Base-by-base conservation (phyloP, 2,888 invertebrate species). In the Globia sparganii region DNA sequence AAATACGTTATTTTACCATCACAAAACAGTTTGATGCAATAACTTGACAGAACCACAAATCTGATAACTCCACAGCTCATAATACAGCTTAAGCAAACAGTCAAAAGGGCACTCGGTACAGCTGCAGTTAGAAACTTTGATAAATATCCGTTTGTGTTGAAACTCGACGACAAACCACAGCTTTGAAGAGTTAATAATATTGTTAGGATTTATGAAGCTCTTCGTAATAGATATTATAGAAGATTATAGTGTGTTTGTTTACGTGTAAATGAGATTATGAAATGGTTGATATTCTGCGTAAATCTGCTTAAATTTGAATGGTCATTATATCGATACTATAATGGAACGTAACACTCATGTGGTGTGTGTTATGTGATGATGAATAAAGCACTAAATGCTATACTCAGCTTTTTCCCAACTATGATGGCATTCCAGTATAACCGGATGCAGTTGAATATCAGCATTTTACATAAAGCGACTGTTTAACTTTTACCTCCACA, bases 41-140 rank as follows among this genome's bases (percentile, higher is more conserved):
- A 34, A 49, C 11, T 58, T 58, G 18, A 40, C 21, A 46, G 4
- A 34, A 67, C 53, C 21, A 25, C 37, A 40, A n/a, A 53, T 56
- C 59, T 37, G 18, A 37, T 56, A 65, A 68, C 46, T 69, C 28
- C 25, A 40, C 13, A 66, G 13, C 11, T 73, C 13, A 43, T 53
- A 34, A 67, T 15, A 56, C 0, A 40, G 43, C 21, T 46, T 4
- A 43, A 40, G n/a, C 8, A 34, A 78, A 58, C 11, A 66, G 46
- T 46, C 46, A 46, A 75, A 62, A 68, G 34, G 53, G n/a, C 13
- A 67, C 15, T 18, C 21, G 4, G 46, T 40, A 66, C 18, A 61
- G 15, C 34, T 59, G 62, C 71, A 83, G 43, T 25, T 56, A 31
- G 11, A 56, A 69, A 56, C 69, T 66, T 84, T 65, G 28, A n/a